These are phyloP conservation scores for Adelosebastes latens DNA, from an alignment of 2,797 vertebrate genomes.

Conservation along the genomic window DNA sequence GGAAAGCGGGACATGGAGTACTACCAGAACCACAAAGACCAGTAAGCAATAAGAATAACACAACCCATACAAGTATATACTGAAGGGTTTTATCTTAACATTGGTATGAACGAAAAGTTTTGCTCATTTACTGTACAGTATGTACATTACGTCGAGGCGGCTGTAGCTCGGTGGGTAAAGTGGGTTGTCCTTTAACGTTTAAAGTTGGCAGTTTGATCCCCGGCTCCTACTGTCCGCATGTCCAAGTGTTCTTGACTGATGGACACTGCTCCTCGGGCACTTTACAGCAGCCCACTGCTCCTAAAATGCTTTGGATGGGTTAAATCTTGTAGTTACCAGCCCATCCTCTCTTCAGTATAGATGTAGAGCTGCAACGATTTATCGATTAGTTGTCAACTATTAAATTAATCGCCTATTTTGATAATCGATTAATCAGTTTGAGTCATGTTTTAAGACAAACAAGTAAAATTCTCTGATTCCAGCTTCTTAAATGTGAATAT, in stretches of 20 bases:
- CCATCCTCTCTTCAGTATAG: background rate
- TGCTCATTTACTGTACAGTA: background rate
- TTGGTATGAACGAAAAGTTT: background rate
- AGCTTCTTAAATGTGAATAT: too few relatives aligned
- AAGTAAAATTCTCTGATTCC: too few relatives aligned
- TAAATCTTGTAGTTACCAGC: background rate
- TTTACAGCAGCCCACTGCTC: background rate
- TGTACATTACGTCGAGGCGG: background rate
- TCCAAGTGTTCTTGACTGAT: background rate
- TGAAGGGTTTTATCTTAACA: background rate
- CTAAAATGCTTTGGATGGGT: background rate
- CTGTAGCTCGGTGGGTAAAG: too few relatives aligned
- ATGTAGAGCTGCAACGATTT: too few relatives aligned
- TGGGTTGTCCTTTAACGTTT: too few relatives aligned
- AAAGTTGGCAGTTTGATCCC: background rate
- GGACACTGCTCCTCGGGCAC: background rate
- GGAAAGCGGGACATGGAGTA: slow-evolving; percentile 87
- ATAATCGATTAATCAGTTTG: too few relatives aligned
- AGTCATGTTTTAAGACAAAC: too few relatives aligned
- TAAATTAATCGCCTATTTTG: too few relatives aligned
- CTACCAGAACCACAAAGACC: slow-evolving; percentile 87
- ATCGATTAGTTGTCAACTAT: too few relatives aligned
- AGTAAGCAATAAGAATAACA: slow-evolving; percentile 78
- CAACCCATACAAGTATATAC: background rate
- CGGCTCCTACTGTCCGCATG: background rate